A percentile compares a stretch with the other conserved stretches of the same genome.
Conservation (phyloP, 2,888 invertebrate genomes). For the Trichogramma dendrolimi region DNA sequence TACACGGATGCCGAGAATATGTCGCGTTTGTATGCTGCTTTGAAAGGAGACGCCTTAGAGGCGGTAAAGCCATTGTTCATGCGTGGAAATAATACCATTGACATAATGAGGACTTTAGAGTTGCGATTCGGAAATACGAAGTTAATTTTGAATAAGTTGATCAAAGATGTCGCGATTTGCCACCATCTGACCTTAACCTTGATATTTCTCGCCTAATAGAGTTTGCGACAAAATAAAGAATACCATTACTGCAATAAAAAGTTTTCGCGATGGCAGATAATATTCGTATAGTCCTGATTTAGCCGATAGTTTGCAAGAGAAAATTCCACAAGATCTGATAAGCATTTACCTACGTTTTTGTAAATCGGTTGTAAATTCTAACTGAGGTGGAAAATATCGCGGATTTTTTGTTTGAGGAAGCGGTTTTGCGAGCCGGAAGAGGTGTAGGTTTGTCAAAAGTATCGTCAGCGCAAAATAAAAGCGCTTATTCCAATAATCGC, state of each 20-base stretch:
- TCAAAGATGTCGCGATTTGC: neutral
- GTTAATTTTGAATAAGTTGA: neutral
- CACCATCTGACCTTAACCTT: neutral
- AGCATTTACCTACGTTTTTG: no score
- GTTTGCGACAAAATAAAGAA: constrained; percentile 4
- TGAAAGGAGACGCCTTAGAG: neutral
- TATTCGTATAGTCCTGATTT: constrained; percentile 4
- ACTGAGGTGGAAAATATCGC: no score
- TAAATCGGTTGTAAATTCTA: no score
- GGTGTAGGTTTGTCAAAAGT: no score
- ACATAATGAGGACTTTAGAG: neutral
- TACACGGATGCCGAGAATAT: neutral
- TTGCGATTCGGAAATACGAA: neutral
- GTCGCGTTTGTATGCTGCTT: neutral
- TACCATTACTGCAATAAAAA: neutral
- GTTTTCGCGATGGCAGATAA: neutral
- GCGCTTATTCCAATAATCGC: no score
- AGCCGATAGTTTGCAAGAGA: neutral
- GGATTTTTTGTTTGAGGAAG: no score
- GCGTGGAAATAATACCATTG: neutral
- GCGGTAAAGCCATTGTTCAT: neutral
- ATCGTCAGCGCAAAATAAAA: no score
- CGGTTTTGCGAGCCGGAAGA: no score
- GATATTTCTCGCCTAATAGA: neutral
- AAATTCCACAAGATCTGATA: neutral